Evolutionary conservation across 2,113 vertebrate genomes (phyloP).

Genomic region (Callocephalon fimbriatum): DNA sequence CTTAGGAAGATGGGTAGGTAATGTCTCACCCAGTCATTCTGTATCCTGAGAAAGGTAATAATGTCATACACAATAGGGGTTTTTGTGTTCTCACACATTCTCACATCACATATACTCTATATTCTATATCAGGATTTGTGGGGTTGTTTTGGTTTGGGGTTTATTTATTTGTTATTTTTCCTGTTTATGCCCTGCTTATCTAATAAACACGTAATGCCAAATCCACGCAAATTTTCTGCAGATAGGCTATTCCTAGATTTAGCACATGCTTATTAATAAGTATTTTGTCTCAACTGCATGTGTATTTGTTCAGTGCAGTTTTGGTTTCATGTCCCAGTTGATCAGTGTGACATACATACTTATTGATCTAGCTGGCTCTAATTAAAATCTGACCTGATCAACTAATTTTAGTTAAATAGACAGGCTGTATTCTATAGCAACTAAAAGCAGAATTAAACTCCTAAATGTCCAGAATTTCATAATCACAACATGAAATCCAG

Average conservation of each 20-base stretch:
- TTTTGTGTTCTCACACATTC: neutral
- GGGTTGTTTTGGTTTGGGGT: fast-evolving
- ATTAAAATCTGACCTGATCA: neutral
- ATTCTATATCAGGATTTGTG: neutral
- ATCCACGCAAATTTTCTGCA: neutral
- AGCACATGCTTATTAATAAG: neutral
- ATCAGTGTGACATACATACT: neutral
- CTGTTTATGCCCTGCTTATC: neutral
- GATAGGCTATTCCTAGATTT: neutral
- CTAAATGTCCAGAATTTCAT: neutral
- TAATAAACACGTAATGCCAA: neutral
- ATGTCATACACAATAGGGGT: fast-evolving
- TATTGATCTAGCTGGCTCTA: neutral
- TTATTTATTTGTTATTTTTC: too few relatives aligned
- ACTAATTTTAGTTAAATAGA: neutral
- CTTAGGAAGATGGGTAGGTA: neutral
- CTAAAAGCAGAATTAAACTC: neutral
- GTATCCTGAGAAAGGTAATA: neutral
- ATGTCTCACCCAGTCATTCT: neutral
- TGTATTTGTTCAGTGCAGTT: neutral
- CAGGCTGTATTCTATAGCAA: fast-evolving
- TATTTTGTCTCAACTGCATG: neutral
- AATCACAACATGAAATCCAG: neutral
- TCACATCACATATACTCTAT: neutral
- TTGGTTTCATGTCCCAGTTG: neutral